Percentiles rank a stretch among this genome's conserved stretches.
These are phyloP conservation scores for Brachypodius melanocephalos DNA, from an alignment of 2,113 vertebrate species.

Conservation along the genomic window DNA sequence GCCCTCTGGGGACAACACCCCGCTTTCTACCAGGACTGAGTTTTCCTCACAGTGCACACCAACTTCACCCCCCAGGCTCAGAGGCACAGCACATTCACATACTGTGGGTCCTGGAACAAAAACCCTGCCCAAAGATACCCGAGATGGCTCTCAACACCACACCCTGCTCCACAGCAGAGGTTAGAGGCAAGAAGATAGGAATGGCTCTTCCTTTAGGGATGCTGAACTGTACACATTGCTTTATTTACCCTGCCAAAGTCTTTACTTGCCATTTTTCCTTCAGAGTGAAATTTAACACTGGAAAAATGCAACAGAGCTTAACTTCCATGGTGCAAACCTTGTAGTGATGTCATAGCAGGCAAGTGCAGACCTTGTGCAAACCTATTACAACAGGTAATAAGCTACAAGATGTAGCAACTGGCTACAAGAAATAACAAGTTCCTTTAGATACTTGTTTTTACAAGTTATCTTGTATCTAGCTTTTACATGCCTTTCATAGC, in stretches of 20 bases:
- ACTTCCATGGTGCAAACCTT: neutral
- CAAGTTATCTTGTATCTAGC: too few relatives aligned
- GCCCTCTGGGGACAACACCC: neutral
- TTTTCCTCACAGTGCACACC: neutral
- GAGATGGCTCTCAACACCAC: neutral
- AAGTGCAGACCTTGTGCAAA: neutral
- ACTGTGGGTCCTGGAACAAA: neutral
- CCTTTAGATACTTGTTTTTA: neutral
- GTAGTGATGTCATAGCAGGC: neutral
- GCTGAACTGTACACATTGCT: neutral
- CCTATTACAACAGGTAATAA: neutral
- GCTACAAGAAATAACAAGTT: neutral
- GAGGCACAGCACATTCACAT: accelerated
- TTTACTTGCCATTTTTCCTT: neutral
- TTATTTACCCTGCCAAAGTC: neutral
- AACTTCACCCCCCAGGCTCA: neutral
- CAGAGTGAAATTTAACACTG: neutral
- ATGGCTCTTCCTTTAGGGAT: neutral
- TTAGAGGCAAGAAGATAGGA: neutral
- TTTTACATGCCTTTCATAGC: neutral
- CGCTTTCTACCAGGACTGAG: neutral
- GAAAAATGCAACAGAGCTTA: neutral
- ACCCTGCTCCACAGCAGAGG: neutral
- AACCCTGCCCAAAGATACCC: neutral
- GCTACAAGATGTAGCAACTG: neutral